Evolutionary conservation across 23 tunicate species (phyloP).

Genomic region (Ciona savignyi): DNA sequence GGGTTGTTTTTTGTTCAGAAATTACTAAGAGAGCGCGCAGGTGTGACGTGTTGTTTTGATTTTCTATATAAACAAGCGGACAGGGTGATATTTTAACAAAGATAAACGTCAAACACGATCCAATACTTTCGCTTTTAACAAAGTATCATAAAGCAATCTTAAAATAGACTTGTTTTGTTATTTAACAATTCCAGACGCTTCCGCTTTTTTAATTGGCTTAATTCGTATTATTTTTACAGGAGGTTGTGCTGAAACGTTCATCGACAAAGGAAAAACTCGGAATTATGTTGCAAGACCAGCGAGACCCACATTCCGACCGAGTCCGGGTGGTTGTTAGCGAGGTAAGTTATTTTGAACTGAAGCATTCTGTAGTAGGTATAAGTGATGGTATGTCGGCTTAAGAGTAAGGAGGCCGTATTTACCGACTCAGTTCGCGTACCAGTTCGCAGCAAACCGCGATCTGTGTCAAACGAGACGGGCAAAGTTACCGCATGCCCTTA

Average conservation of each 20-base stretch:
- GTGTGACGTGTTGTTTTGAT: background rate
- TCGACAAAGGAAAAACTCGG: slow-evolving; percentile 27
- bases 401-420: background rate
- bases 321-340: slow-evolving; percentile 21
- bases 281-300: slow-evolving; percentile 29
- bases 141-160: too few species aligned
- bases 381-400: too few species aligned
- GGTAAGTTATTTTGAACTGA: slow-evolving; percentile 19
- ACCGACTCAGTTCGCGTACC: background rate
- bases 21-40: background rate
- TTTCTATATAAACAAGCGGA: background rate
- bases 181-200: too few species aligned
- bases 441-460: background rate
- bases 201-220: too few species aligned
- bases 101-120: background rate
- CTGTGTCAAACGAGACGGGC: too few species aligned
- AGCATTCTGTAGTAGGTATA: too few species aligned
- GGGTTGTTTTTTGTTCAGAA: background rate
- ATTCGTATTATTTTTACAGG: slow-evolving; percentile 17
- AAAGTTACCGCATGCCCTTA: too few species aligned
- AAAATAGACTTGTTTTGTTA: too few species aligned
- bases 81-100: background rate
- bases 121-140: too few species aligned
- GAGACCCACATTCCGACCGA: slow-evolving; percentile 15
- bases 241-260: slow-evolving; percentile 27